A percentile compares a stretch with the other conserved stretches of the same genome.
Conservation (phyloP, 2,888 invertebrate species). For the Sialis fuliginosa region DNA sequence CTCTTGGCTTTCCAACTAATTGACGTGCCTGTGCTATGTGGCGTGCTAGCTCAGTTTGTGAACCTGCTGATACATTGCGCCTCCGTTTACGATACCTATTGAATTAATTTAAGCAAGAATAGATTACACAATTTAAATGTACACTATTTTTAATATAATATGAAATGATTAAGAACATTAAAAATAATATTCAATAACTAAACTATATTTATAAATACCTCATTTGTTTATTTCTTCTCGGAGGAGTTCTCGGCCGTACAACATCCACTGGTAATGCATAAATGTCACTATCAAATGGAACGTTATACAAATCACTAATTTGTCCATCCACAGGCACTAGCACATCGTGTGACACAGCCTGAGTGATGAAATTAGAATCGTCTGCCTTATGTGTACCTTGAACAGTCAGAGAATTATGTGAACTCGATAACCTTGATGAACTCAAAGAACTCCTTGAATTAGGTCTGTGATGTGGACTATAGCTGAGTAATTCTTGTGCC, state of each 20-base stretch:
- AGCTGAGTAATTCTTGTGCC: slow-evolving; percentile 37
- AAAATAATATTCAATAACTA: too few relatives aligned
- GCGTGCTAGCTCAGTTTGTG: slow-evolving; percentile 24
- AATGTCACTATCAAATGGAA: slow-evolving; percentile 75
- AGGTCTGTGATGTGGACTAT: slow-evolving; percentile 47
- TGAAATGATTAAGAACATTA: too few relatives aligned
- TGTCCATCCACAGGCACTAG: slow-evolving; percentile 46
- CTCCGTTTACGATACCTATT: slow-evolving; percentile 21
- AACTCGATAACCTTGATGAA: slow-evolving; percentile 63
- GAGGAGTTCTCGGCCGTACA: slow-evolving; percentile 38
- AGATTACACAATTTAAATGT: too few relatives aligned
- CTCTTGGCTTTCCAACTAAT: slow-evolving; percentile 22
- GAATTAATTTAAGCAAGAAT: too few relatives aligned
- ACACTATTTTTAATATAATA: too few relatives aligned
- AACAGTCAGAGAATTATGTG: slow-evolving; percentile 63
- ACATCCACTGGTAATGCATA: slow-evolving; percentile 76
- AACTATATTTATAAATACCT: slow-evolving; percentile 16
- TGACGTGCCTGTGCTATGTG: slow-evolving; percentile 23
- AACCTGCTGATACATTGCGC: slow-evolving; percentile 30
- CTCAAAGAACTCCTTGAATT: slow-evolving; percentile 61
- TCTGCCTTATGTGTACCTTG: slow-evolving; percentile 56
- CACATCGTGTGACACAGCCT: slow-evolving; percentile 76
- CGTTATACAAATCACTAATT: slow-evolving; percentile 73
- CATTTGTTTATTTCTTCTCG: slow-evolving; percentile 27
- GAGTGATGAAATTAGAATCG: slow-evolving; percentile 74